Percentiles rank a stretch among this genome's conserved stretches.
phyloP scores from a whole-genome alignment of 1,140 invertebrate species.

The Triops cancriformis region DNA sequence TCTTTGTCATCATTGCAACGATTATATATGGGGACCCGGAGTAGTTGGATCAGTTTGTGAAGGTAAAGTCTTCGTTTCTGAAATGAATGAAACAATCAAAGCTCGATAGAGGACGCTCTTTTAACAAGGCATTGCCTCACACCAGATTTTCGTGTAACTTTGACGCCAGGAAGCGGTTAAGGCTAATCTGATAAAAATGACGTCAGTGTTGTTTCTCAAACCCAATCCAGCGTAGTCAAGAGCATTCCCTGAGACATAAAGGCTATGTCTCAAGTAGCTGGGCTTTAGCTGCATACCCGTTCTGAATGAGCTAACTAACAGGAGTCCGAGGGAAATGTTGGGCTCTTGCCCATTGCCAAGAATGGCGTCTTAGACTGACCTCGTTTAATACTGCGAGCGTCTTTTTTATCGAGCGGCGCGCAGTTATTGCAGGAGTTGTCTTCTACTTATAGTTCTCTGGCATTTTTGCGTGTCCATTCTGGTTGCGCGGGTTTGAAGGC shows the following conservation, averaged over 20 bases:
- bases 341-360: background rate
- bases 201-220: background rate
- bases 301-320: background rate
- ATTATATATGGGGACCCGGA: constrained; percentile 7
- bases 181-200: background rate
- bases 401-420: background rate
- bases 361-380: background rate
- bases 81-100: background rate
- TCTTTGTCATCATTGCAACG: constrained; percentile 34
- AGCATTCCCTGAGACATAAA: too few relatives aligned
- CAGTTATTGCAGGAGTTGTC: background rate
- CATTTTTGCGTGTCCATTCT: background rate
- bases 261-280: too few relatives aligned
- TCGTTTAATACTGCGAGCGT: background rate
- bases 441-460: background rate
- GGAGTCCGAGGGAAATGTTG: background rate
- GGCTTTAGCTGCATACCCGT: background rate
- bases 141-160: background rate
- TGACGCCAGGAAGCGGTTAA: background rate
- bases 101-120: background rate
- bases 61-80: background rate
- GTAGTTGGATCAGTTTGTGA: constrained; percentile 4
- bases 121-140: background rate
- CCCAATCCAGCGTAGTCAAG: too few relatives aligned
- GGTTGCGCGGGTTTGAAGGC: too few relatives aligned